A percentile compares a stretch with the other conserved stretches of the same genome.
Evolutionary conservation across 1,140 invertebrate species (phyloP).

Genomic region (Ceratina australensis): DNA sequence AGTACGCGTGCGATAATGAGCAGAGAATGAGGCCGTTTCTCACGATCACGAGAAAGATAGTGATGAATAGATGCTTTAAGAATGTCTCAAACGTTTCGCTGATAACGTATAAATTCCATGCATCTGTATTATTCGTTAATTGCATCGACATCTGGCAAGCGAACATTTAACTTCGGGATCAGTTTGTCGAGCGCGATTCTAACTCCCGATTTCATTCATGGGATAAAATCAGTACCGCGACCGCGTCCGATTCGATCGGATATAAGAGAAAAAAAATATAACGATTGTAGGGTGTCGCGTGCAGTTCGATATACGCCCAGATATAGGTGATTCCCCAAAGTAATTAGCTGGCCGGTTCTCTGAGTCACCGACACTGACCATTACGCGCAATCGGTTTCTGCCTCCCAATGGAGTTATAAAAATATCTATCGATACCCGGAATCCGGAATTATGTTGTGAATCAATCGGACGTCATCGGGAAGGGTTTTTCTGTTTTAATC

Average conservation of each 20-base stretch:
- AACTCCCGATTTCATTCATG: background rate
- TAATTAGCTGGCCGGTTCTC: conserved; percentile 7
- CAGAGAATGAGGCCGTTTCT: too few relatives aligned
- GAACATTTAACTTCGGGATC: too few relatives aligned
- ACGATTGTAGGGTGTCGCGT: background rate
- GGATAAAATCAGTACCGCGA: background rate
- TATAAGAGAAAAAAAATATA: background rate
- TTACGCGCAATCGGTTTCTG: background rate
- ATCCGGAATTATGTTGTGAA: background rate
- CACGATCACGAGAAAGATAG: too few relatives aligned
- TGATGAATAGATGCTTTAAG: too few relatives aligned
- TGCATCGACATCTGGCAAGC: too few relatives aligned
- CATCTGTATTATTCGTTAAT: too few relatives aligned
- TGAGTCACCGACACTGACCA: conserved; percentile 35
- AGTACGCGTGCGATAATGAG: background rate
- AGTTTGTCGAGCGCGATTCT: too few relatives aligned
- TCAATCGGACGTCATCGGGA: background rate
- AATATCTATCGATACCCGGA: background rate
- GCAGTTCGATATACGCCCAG: conserved; percentile 24
- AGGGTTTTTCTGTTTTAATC: background rate
- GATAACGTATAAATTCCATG: too few relatives aligned
- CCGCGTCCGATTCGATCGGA: too few relatives aligned
- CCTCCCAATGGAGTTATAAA: conserved; percentile 9
- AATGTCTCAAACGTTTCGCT: too few relatives aligned
- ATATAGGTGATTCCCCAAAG: background rate